Evolutionary conservation across 2,888 invertebrate species (phyloP).

Genomic region (Acanthosepion esculentum): DNA sequence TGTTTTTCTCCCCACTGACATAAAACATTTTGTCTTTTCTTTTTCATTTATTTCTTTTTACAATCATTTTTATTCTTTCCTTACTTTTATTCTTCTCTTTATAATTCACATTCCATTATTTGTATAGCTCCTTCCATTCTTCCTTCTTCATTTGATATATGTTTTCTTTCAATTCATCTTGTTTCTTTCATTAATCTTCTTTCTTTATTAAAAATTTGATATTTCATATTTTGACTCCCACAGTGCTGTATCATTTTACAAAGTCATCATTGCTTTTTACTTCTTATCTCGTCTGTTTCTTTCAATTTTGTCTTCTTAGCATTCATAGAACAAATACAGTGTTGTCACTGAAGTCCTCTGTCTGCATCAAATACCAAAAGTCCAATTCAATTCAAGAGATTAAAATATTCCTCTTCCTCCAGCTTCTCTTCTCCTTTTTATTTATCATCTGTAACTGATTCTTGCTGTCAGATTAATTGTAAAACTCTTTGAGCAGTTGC

Average conservation of each 20-base stretch:
- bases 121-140: not conserved
- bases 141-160: not conserved
- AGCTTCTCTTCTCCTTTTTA: not conserved
- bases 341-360: conserved; percentile 11
- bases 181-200: not conserved
- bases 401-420: not conserved
- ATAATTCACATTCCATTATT: not conserved
- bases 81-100: too few relatives aligned
- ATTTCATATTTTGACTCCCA: not conserved
- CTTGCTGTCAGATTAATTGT: not conserved
- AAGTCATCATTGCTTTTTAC: conserved; percentile 2
- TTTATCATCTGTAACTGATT: conserved; percentile 3
- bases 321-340: not conserved
- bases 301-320: not conserved
- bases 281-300: not conserved
- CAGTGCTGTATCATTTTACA: not conserved
- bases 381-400: conserved; percentile 23
- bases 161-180: not conserved
- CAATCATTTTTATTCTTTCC: too few relatives aligned
- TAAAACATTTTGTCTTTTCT: too few relatives aligned
- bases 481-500: not conserved
- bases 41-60: too few relatives aligned
- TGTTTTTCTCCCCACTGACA: too few relatives aligned
- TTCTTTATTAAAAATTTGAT: not conserved
- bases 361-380: conserved; percentile 8